Evolutionary conservation across 1,140 invertebrate species (phyloP), one percentile per base, ranked within the genome.

Genomic region (Nebria ingens): DNA sequence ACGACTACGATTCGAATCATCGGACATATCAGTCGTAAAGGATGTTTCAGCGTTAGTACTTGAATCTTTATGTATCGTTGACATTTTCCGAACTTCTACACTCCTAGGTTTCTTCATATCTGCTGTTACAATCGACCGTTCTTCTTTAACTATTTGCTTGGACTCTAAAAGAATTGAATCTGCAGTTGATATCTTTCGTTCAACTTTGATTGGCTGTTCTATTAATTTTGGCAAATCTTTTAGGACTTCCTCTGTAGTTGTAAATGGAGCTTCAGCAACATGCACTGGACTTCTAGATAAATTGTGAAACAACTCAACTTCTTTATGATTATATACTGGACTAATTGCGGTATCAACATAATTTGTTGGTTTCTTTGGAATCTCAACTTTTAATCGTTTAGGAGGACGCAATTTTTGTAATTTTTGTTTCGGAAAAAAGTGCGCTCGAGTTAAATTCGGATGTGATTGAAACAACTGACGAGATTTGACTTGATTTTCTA

Each of bases 301-400:
- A 63, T 82, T 83, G 59, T 83, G 80, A 13, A 83, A 67, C 2
- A 82, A 75, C 61, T 82, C 79, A 6, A 82, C 77, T 64, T 79
- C 75, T 52, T 76, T 77, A 60, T 83, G 80, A 13, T 71, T 61
- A 23, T 76, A 63, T 49, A 69, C 66, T 4, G 75, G 73, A 58
- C 73, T 75, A 19, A 74, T 68, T 19, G 71, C 69, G 57, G 73
- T 75, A 15, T 77, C 75, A 0, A 71, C 69, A 20, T 73, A 73
- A 58, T 69, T 72, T 6, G 67, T 66, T 56, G 69, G 70, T 1
- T 60, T 53, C 52, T 72, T 58, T 11, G 40, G 9, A 4, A 9
- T 17, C 4, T n/a, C 11, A 17, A 15, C 22, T 52, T 51, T 55
- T 52, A 17, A 17, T n/a, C 40, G 51, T 51, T 13, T 21, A 40